A percentile compares a stretch with the other conserved stretches of the same genome.
These are phyloP conservation scores for Pseudobourletiella spinata DNA, from an alignment of 1,140 invertebrate species.

Conservation along the genomic window DNA sequence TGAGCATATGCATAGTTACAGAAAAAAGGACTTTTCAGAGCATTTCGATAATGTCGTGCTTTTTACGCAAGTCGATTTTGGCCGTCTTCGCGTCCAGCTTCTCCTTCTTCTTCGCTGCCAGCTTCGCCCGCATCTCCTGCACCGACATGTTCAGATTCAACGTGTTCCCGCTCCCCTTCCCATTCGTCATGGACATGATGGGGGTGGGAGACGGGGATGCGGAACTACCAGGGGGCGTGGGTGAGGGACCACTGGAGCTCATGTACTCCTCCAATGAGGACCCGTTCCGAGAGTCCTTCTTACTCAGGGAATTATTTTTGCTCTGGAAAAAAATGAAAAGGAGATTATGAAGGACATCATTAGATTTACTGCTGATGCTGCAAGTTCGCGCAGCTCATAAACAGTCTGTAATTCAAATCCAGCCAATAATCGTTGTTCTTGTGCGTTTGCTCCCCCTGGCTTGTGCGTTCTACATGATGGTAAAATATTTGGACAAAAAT, in stretches of 20 bases:
- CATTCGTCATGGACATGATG: neutral
- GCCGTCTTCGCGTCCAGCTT: slow-evolving; percentile 82
- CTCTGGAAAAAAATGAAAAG: slow-evolving; percentile 36
- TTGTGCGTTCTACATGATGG: too few relatives aligned
- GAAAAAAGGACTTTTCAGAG: too few relatives aligned
- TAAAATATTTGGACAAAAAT: too few relatives aligned
- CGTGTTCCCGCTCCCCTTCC: neutral
- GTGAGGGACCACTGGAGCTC: slow-evolving; percentile 27
- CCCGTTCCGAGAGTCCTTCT: slow-evolving; percentile 20
- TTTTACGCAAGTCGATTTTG: slow-evolving; percentile 76
- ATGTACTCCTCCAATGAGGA: slow-evolving; percentile 23
- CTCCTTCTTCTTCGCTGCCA: slow-evolving; percentile 75
- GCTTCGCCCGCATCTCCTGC: slow-evolving; percentile 72
- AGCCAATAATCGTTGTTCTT: too few relatives aligned
- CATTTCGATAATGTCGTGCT: slow-evolving; percentile 86
- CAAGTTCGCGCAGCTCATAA: too few relatives aligned
- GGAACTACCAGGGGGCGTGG: slow-evolving; percentile 30
- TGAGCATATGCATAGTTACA: too few relatives aligned
- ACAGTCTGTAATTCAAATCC: too few relatives aligned
- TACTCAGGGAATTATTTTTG: slow-evolving; percentile 28
- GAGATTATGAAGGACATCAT: too few relatives aligned
- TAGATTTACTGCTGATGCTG: too few relatives aligned
- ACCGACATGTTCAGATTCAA: slow-evolving; percentile 78
- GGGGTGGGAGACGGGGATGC: slow-evolving; percentile 32
- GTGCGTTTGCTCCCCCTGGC: too few relatives aligned